phyloP scores from a whole-genome alignment of 2,797 vertebrate species.

The Enteromius viviparus region DNA sequence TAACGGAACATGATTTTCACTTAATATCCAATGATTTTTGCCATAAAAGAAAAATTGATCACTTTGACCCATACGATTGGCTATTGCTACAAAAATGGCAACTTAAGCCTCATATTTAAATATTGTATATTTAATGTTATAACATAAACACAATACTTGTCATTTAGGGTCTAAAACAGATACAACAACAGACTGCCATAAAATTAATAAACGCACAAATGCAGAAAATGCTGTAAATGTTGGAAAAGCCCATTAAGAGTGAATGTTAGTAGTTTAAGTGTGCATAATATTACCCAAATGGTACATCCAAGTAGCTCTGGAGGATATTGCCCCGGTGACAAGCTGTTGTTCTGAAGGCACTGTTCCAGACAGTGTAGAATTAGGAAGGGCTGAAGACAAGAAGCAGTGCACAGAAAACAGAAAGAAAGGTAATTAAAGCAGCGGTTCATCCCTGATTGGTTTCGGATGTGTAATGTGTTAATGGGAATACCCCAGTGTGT shows the following conservation, averaged over 20 bases:
- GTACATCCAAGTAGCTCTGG: background rate
- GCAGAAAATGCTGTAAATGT: background rate
- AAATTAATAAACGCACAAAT: background rate
- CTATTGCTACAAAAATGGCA: too few relatives aligned
- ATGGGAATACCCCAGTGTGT: slow-evolving; percentile 41
- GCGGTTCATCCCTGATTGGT: slow-evolving; percentile 24
- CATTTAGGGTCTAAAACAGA: background rate
- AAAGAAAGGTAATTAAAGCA: slow-evolving; percentile 31
- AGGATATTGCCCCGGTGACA: background rate
- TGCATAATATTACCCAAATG: background rate
- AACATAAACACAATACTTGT: too few relatives aligned
- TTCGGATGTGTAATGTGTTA: slow-evolving; percentile 31
- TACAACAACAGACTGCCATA: background rate
- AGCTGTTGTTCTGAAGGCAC: background rate
- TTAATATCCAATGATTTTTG: too few relatives aligned
- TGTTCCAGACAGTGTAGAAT: background rate
- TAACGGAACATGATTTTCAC: too few relatives aligned
- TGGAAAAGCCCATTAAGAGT: background rate
- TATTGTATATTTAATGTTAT: background rate
- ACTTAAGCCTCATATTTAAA: too few relatives aligned
- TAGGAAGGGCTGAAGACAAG: background rate
- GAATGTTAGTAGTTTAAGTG: background rate
- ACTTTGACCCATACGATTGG: too few relatives aligned
- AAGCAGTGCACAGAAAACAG: background rate
- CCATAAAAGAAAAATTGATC: too few relatives aligned